phyloP scores from a whole-genome alignment of 2,888 invertebrate species.

The Philhelius pedissequus region DNA sequence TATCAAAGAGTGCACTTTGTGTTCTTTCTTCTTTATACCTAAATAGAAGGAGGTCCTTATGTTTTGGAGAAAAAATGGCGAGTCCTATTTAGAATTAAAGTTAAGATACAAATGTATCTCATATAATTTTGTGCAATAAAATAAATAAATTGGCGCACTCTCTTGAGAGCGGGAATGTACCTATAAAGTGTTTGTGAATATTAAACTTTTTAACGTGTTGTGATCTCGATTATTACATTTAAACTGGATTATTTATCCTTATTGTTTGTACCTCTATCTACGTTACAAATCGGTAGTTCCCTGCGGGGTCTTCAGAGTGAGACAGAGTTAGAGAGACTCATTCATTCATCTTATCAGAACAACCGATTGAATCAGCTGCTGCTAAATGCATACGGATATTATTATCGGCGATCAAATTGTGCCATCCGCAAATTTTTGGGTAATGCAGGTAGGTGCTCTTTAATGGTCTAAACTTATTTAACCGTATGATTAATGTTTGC shows the following conservation, averaged over 20 bases:
- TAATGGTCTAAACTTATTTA: too few relatives aligned
- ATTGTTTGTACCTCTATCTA: too few relatives aligned
- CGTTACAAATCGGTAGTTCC: neutral
- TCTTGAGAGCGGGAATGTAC: neutral
- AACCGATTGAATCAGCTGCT: constrained; percentile 42
- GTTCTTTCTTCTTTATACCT: too few relatives aligned
- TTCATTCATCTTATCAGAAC: constrained; percentile 5
- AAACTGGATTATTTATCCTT: constrained; percentile 7
- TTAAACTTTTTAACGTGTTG: neutral
- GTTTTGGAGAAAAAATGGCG: constrained; percentile 64
- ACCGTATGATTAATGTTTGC: too few relatives aligned
- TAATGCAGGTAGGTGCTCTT: constrained; percentile 77
- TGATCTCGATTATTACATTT: neutral
- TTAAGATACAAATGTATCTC: constrained; percentile 21
- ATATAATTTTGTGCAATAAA: neutral
- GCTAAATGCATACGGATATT: constrained; percentile 79
- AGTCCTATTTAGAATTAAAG: constrained; percentile 18
- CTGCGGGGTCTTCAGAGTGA: constrained; percentile 2
- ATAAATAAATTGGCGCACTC: neutral
- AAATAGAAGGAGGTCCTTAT: neutral
- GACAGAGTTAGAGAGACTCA: constrained; percentile 24
- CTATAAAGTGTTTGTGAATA: neutral
- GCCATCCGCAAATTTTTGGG: constrained; percentile 79
- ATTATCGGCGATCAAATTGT: constrained; percentile 79
- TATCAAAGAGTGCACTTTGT: neutral